Evolutionary conservation across 2,888 invertebrate species (phyloP), one percentile per base, ranked within the genome.

Genomic region (Mesodorylaimus sp.): DNA sequence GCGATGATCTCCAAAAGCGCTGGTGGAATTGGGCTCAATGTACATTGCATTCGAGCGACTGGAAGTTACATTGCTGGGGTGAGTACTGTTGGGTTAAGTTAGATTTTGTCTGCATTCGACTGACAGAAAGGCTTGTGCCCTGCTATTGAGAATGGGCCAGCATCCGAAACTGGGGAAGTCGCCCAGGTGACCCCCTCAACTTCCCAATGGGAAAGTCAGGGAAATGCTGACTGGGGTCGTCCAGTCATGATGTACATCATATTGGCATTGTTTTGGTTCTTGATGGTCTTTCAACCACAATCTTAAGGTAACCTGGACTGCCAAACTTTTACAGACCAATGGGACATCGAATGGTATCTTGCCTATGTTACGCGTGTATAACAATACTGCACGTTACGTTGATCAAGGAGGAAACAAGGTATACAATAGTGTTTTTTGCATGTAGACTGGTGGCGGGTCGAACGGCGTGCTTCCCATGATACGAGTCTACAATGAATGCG

Each of bases 381-480:
- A 95, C 66, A 87, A 88, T 64, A 86, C 88, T 2, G 91, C 93
- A 0, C 75, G 87, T 52, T 95, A 93, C 71, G 91, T 95, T 0
- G 91, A 93, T 68, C 95, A 97, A 72, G 91, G 93, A 24, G 93
- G 93, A 45, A 91, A 91, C 64, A 93, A 93, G 62, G 71, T 71
- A 55, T 41, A 49, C 16, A 10, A 13, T 46, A 47, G 5, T n/a
- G 13, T 13, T 13, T 44, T 32, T 45, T 37, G 19, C 10, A 10
- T 37, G n/a, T 57, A 71, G 54, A 93, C 91, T 2, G 85, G 88
- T 72, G 91, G 89, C 16, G 76, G 78, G 27, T 91, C 93, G 0
- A 91, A 91, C 70, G 97, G 97, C 1, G 71, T 97, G 37, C 81
- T 97, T 29, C 95, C 95, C 0, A 87, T 91, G 85, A 71, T 97